Conservation (phyloP, 2,888 invertebrate genomes). For the Rotaria sp. region DNA sequence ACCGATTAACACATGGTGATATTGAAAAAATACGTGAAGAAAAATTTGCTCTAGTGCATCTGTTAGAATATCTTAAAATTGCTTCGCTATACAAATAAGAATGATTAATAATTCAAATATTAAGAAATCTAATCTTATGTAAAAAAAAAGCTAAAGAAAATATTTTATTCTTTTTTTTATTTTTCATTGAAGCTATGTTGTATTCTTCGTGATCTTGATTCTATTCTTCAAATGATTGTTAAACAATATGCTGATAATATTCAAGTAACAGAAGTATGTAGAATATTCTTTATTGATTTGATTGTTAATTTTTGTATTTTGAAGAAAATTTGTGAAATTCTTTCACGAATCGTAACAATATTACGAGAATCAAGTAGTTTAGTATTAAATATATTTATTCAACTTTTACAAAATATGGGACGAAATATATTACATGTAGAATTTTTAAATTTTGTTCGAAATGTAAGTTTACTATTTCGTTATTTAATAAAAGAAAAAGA, state of each 20-base stretch:
- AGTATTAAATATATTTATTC: constrained; percentile 27
- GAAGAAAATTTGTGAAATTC: constrained; percentile 30
- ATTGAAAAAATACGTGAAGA: too few species aligned
- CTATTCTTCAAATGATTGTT: background rate
- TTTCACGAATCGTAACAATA: background rate
- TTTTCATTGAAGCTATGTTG: background rate
- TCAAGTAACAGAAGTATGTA: background rate
- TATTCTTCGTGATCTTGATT: constrained; percentile 16
- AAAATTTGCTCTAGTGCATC: too few species aligned
- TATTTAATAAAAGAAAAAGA: background rate
- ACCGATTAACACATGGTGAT: too few species aligned
- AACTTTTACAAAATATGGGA: constrained; percentile 16
- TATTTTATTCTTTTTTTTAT: too few species aligned
- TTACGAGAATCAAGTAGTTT: constrained; percentile 9
- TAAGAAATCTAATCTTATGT: too few species aligned
- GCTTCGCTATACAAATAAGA: too few species aligned
- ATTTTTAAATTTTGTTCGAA: constrained; percentile 29
- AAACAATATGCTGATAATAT: constrained; percentile 15
- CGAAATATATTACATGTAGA: background rate
- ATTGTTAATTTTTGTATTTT: background rate
- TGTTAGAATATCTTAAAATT: too few species aligned
- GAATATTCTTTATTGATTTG: background rate
- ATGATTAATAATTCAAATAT: too few species aligned
- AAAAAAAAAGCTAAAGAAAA: too few species aligned
- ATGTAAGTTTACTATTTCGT: background rate